Percentiles rank a stretch among this genome's conserved stretches.
Evolutionary conservation across 2,113 vertebrate species (phyloP).

Genomic region (Nannobrachium achirus): DNA sequence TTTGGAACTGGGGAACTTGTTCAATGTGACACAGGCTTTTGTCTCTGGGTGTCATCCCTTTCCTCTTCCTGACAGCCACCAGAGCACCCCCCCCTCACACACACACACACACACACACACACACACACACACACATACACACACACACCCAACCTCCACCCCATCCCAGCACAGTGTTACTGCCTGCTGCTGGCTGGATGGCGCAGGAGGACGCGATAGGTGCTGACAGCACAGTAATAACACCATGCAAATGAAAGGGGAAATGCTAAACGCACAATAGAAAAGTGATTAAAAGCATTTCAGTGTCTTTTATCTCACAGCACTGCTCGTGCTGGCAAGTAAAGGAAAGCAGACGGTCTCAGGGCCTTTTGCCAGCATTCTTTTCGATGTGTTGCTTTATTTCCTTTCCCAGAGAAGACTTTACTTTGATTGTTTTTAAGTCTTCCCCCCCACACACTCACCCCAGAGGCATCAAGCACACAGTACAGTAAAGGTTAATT

Average conservation of each 20-base stretch:
- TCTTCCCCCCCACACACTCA: slow-evolving; percentile 30
- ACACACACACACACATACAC: too few relatives aligned
- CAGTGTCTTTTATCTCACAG: slow-evolving; percentile 61
- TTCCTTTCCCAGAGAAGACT: slow-evolving; percentile 33
- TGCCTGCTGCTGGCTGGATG: slow-evolving; percentile 26
- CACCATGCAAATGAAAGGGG: slow-evolving; percentile 74
- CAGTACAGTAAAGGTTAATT: neutral
- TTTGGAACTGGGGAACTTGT: slow-evolving; percentile 59
- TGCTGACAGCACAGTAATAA: slow-evolving; percentile 77
- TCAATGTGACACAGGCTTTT: slow-evolving; percentile 73
- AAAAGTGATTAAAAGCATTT: slow-evolving; percentile 73
- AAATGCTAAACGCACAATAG: slow-evolving; percentile 73
- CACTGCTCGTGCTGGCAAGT: slow-evolving; percentile 44
- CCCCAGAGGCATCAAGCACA: slow-evolving; percentile 9
- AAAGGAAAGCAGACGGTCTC: slow-evolving; percentile 34
- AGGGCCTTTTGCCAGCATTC: slow-evolving; percentile 37
- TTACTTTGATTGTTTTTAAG: slow-evolving; percentile 62
- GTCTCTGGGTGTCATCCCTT: slow-evolving; percentile 66
- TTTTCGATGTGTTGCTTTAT: slow-evolving; percentile 48
- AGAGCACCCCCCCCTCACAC: neutral
- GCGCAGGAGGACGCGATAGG: slow-evolving; percentile 57
- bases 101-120: too few relatives aligned
- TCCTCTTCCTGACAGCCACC: slow-evolving; percentile 64
- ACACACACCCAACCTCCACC: neutral
- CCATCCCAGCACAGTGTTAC: slow-evolving; percentile 21